These are phyloP conservation scores for Dione vanillae DNA, from an alignment of 2,888 invertebrate genomes.

Conservation along the genomic window DNA sequence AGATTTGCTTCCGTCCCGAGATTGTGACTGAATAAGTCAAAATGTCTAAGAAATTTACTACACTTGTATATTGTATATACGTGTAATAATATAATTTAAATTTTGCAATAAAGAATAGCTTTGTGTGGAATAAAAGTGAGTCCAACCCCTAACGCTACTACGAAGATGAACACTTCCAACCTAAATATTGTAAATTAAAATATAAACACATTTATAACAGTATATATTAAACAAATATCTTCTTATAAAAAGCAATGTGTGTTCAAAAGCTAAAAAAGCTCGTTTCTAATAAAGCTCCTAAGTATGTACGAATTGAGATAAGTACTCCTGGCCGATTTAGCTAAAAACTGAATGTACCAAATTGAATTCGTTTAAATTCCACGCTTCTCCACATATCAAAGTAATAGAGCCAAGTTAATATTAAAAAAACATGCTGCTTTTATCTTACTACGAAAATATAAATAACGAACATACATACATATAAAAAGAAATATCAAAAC, in stretches of 20 bases:
- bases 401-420: not conserved
- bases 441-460: conserved; percentile 4
- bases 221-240: too few relatives aligned
- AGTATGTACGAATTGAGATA: not conserved
- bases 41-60: conserved; percentile 35
- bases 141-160: too few relatives aligned
- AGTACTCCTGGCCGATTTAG: conserved; percentile 11
- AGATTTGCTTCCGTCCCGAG: conserved; percentile 47
- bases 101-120: too few relatives aligned
- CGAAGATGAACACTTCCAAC: too few relatives aligned
- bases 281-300: conserved; percentile 1
- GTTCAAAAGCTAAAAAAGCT: not conserved
- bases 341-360: conserved; percentile 16
- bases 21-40: conserved; percentile 56
- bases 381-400: not conserved
- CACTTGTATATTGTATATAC: not conserved
- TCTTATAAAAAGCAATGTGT: not conserved
- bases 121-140: too few relatives aligned
- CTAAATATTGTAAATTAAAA: too few relatives aligned
- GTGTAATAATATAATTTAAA: too few relatives aligned
- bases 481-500: not conserved
- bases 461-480: not conserved
- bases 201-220: too few relatives aligned
- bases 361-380: conserved; percentile 4
- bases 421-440: not conserved